Evolutionary conservation across 2,888 invertebrate species (phyloP), one percentile per base, ranked within the genome.

Genomic region (Autographa pulchrina): DNA sequence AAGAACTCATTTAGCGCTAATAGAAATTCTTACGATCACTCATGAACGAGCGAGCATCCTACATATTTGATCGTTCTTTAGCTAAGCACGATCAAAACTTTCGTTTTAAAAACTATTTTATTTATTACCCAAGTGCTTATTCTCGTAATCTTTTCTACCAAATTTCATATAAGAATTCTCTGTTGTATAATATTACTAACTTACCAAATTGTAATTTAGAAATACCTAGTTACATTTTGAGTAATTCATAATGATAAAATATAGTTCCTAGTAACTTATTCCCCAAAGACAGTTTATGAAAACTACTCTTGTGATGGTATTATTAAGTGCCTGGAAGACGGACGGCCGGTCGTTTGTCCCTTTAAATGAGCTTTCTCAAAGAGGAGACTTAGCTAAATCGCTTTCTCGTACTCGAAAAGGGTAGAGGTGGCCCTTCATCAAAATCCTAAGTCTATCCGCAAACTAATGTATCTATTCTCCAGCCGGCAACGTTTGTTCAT

Each of bases 331-430:
- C 66, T 43, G 61, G 64, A 72, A 80, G 78, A 80, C 54, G 60
- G 56, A 74, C 72, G 68, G 72, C 60, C 7, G 11, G 62, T 61
- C 65, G 76, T 80, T 78, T 63, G 76, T 82, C 81, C 72, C 75
- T 74, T 65, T 63, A 71, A 75, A 83, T 79, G 81, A 81, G 77
- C 79, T 81, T 75, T 32, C 63, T 66, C 65, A 70, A 79, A 75
- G 52, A 61, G 64, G 59, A 77, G 76, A 74, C 73, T 84, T 65
- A 76, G 63, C 68, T 78, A 71, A 80, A 82, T 82, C 74, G 64
- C 78, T 77, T 77, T 74, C 73, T 70, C 64, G 59, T 48, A 70
- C 72, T 70, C 68, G 54, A 72, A 72, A 75, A 76, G 76, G 80
- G 75, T 74, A 65, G 63, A 70, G 62, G 70, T 70, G 64, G 48